Percentiles rank a stretch among this genome's conserved stretches.
Conservation (phyloP, 2,888 invertebrate genomes). For the Pristionchus maxplancki region DNA sequence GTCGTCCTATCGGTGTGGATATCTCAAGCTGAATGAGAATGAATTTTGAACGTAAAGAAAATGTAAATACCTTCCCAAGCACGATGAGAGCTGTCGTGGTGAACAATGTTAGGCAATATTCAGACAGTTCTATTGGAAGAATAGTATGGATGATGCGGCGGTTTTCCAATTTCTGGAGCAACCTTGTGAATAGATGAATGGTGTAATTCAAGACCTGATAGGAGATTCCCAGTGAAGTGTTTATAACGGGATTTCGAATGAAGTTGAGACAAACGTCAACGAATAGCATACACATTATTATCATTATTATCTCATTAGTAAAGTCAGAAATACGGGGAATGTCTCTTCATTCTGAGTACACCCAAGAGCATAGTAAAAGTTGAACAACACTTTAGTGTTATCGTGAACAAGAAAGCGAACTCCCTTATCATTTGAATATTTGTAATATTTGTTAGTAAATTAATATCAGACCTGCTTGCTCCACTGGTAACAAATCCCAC, state of each 20-base stretch:
- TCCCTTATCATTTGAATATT: neutral
- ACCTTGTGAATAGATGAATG: neutral
- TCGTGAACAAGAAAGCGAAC: neutral
- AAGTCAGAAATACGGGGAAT: neutral
- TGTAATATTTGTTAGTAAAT: neutral
- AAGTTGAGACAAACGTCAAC: neutral
- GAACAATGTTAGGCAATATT: neutral
- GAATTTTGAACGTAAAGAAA: too few relatives aligned
- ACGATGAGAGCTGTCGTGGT: neutral
- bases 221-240: neutral
- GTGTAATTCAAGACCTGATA: neutral
- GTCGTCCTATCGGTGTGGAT: neutral
- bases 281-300: neutral
- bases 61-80: neutral
- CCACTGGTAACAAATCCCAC: neutral
- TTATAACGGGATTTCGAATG: neutral
- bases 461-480: neutral
- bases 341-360: neutral
- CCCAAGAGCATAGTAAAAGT: neutral
- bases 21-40: neutral
- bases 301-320: neutral
- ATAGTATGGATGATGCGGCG: neutral
- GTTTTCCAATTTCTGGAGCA: neutral
- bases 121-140: neutral
- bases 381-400: too few relatives aligned